These are phyloP conservation scores for Phaetusa simplex DNA, from an alignment of 2,113 vertebrate species.

Conservation along the genomic window DNA sequence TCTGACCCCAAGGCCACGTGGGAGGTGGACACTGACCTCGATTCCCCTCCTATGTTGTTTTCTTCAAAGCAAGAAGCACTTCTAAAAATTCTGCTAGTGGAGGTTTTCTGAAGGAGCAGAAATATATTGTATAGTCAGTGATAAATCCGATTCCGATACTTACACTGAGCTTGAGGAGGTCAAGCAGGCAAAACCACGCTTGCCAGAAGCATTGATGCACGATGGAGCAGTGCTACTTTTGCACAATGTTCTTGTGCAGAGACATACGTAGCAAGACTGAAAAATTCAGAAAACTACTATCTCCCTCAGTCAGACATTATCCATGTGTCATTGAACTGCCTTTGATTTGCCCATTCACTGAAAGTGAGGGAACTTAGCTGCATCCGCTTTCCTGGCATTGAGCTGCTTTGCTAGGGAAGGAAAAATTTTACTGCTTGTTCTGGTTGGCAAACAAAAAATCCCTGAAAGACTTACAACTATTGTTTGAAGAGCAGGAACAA, in stretches of 20 bases:
- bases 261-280: accelerated
- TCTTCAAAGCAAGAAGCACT: not conserved
- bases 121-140: not conserved
- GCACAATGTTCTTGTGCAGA: not conserved
- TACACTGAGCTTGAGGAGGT: not conserved
- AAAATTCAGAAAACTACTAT: not conserved
- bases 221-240: not conserved
- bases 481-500: slow-evolving; percentile 3
- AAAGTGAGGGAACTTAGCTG: not conserved
- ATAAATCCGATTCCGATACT: not conserved
- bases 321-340: not conserved
- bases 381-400: not conserved
- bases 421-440: not conserved
- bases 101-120: not conserved
- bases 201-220: not conserved
- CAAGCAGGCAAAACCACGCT: not conserved
- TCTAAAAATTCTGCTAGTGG: not conserved
- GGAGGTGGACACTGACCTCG: not conserved
- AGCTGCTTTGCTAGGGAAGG: not conserved
- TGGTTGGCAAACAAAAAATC: not conserved
- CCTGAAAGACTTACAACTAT: not conserved
- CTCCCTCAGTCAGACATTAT: not conserved
- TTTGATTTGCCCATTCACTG: not conserved
- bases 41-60: not conserved
- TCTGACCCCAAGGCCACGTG: not conserved